Base-by-base conservation (phyloP, 2,113 vertebrate genomes). In the Megaptera novaeangliae region DNA sequence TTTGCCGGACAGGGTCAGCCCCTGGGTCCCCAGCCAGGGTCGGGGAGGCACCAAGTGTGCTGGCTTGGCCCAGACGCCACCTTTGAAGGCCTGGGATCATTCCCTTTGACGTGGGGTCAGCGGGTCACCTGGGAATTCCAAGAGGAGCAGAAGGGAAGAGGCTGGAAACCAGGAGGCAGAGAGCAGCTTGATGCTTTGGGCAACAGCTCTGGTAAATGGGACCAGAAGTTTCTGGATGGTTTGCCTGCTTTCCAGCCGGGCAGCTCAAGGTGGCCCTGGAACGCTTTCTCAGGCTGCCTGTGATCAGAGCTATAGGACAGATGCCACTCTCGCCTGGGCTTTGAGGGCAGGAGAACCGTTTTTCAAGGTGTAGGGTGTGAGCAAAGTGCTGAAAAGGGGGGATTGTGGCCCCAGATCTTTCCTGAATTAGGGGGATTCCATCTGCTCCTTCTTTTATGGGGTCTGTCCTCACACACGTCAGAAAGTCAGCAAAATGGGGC, bases 241-340 rank as follows among this genome's bases (percentile, higher is more conserved):
- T 92, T 66, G 0, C 36, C 8, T 31, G n/a, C 55, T 23, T 96
- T n/a, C 85, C 18, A 3, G 3, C 13, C 3, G 34, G 11, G 52
- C 5, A 15, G 5, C 96, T 68, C 69, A n/a, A 91, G 95, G 61
- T 68, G 95, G 97, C 96, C 10, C 49, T 34, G 75, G 91, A 29
- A 64, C 1, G 2, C 96, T 91, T 52, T 66, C 85, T 18, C 31
- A 34, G 41, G 29, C 44, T 1, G 17, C 8, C 0, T 8, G 81
- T 8, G 0, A 6, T 7, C 39, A 0, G 46, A 1, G 27, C 29
- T 31, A 5, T 0, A 29, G 52, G 34, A 75, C 18, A 75, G 39
- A 68, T 41, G 8, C 6, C 1, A 6, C 29, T 31, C 41, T 71
- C 2, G 5, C 49, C 69, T 46, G 18, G 41, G 64, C 49, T 52